A percentile compares a stretch with the other conserved stretches of the same genome.
Evolutionary conservation across 2,888 invertebrate genomes (phyloP).

Genomic region (Ophion obscuratus): DNA sequence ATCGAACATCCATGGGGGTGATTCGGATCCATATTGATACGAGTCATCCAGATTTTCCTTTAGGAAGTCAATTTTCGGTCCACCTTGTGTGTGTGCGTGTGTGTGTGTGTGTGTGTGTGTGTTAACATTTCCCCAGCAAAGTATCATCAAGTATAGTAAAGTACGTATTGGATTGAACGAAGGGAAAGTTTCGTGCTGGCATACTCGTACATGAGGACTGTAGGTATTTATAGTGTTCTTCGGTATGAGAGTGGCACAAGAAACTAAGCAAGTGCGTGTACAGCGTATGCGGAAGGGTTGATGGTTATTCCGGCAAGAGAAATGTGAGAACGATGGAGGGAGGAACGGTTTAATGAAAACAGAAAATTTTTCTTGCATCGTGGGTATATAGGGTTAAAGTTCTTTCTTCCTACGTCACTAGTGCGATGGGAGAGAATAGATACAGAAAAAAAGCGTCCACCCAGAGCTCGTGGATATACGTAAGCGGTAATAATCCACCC

Average conservation of each 20-base stretch:
- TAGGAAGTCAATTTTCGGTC: neutral
- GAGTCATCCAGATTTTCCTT: neutral
- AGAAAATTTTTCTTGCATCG: neutral
- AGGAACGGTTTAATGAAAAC: constrained; percentile 7
- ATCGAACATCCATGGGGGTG: too few species aligned
- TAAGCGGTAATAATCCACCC: constrained; percentile 25
- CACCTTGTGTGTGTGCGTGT: neutral
- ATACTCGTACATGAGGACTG: neutral
- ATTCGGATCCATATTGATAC: too few species aligned
- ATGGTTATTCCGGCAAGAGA: constrained; percentile 12
- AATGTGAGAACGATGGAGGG: neutral
- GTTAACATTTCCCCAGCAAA: neutral
- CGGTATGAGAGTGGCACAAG: neutral
- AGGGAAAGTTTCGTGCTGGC: constrained; percentile 1
- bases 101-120: neutral
- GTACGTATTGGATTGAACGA: neutral
- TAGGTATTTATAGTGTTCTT: neutral
- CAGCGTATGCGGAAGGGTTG: constrained; percentile 21
- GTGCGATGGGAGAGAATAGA: constrained; percentile 35
- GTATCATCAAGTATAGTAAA: constrained; percentile 10
- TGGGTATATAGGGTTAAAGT: constrained; percentile 22
- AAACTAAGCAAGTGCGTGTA: neutral
- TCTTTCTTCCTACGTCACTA: constrained; percentile 48
- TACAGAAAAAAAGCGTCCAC: constrained; percentile 42
- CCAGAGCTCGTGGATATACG: constrained; percentile 27